Base-by-base conservation (phyloP, 2,797 vertebrate genomes). In the Melopsittacus undulatus region DNA sequence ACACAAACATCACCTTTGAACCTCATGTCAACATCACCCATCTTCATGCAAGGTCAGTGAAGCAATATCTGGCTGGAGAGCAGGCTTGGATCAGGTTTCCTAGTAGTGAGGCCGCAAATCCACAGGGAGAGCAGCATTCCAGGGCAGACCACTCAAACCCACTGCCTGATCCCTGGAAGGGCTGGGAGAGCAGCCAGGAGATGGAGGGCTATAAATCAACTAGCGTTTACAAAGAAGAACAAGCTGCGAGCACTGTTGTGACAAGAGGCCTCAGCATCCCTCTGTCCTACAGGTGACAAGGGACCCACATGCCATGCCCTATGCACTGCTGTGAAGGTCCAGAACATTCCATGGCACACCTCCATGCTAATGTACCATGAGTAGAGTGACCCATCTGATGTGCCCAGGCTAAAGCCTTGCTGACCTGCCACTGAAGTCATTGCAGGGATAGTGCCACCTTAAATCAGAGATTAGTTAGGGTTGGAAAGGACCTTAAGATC, bases 1-100 rank as follows among this genome's bases (percentile, higher is more conserved):
- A 48, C 77, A 72, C 54, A 96, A 96, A 97, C 29, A 93, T 36
- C 93, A 94, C 93, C 96, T 96, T 95, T 97, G 96, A 93, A 92
- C 95, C 73, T 51, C 43, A 8, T 6, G 69, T 94, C 45, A 20
- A 85, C 38, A 92, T 51, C 72, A 72, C 83, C 72, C 49, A 10
- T n/a, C 70, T 36, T 92, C 45, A 85, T 67, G 77, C 7, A 12
- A 87, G 92, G 92, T 95, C 91, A 92, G 68, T 82, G 49, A 96
- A 43, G 90, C 81, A 95, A 93, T 57, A 72, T 48, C 88, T 83
- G 88, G 57, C 81, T 38, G 49, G 85, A 79, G 51, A 87, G 79
- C 83, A 40, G 54, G 32, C 56, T 22, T 48, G 75, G 57, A 36
- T 32, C 70, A 8, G 32, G 42, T 56, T 94, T 66, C 68, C 5